phyloP scores from a whole-genome alignment of 2,797 vertebrate genomes.

The Protonibea diacanthus region DNA sequence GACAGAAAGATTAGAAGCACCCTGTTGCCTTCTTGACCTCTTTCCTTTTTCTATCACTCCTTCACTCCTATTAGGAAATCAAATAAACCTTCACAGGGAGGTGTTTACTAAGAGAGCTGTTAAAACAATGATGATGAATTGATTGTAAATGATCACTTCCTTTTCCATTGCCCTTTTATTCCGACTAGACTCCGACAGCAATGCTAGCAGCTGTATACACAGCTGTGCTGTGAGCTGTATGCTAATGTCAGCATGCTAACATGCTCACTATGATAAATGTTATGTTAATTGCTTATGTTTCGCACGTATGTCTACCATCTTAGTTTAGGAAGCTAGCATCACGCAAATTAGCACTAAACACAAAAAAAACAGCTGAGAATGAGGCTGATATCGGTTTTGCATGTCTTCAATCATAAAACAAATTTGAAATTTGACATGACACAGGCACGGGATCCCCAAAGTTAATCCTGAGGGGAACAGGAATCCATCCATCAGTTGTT shows the following conservation, averaged over 20 bases:
- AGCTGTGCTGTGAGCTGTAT: conserved; percentile 1
- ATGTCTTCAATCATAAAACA: background rate
- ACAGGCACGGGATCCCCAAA: background rate
- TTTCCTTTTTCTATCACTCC: conserved; percentile 26
- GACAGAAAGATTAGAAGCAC: conserved; percentile 23
- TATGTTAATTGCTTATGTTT: background rate
- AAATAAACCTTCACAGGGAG: conserved; percentile 57
- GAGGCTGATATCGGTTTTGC: background rate
- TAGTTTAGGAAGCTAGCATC: background rate
- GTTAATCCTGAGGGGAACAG: background rate
- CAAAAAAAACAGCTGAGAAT: background rate
- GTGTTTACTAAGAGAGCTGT: conserved; percentile 54
- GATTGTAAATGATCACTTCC: conserved; percentile 17
- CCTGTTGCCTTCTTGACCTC: conserved; percentile 31
- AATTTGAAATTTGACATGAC: background rate
- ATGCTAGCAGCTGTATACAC: background rate
- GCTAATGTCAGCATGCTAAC: background rate
- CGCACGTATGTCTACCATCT: background rate
- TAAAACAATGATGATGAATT: conserved; percentile 44
- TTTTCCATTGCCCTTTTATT: conserved; percentile 10
- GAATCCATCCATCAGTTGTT: background rate
- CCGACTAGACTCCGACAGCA: background rate
- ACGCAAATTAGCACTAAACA: background rate
- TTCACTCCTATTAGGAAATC: conserved; percentile 38
- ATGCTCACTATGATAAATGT: background rate